A percentile compares a stretch with the other conserved stretches of the same genome.
These are phyloP conservation scores for Pentamera pediparva DNA, from an alignment of 53 echinoderm and acorn worm genomes.

Conservation along the genomic window DNA sequence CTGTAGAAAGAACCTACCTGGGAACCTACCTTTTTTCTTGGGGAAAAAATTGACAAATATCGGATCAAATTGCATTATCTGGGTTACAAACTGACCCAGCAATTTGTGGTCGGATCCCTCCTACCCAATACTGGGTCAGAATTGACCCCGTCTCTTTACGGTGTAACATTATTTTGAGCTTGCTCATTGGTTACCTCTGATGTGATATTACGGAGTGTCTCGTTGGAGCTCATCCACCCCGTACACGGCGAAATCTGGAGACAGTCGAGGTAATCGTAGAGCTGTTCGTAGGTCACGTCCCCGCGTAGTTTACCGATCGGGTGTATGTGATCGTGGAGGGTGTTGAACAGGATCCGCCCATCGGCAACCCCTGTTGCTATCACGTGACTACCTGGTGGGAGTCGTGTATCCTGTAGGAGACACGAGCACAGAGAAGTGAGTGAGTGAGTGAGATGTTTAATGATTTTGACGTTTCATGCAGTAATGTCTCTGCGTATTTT, in stretches of 20 bases:
- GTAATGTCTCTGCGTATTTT: too few relatives aligned
- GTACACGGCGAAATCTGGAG: slow-evolving; percentile 63
- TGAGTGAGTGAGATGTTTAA: too few relatives aligned
- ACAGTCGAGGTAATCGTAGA: slow-evolving; percentile 59
- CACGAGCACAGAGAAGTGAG: neutral
- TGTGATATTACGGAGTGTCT: slow-evolving; percentile 60
- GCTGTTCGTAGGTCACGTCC: slow-evolving; percentile 52
- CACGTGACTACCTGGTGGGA: slow-evolving; percentile 68
- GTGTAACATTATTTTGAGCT: too few relatives aligned
- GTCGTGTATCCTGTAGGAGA: slow-evolving; percentile 43
- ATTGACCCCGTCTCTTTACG: too few relatives aligned
- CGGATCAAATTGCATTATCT: too few relatives aligned
- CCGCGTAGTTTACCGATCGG: slow-evolving; percentile 52
- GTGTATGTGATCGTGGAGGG: slow-evolving; percentile 48
- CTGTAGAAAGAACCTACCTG: too few relatives aligned
- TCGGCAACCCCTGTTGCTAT: slow-evolving; percentile 56
- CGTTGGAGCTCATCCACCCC: slow-evolving; percentile 72
- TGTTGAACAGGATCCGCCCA: slow-evolving; percentile 61
- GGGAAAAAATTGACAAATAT: too few relatives aligned
- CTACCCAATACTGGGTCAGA: too few relatives aligned
- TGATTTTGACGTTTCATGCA: too few relatives aligned
- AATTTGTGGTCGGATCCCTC: too few relatives aligned
- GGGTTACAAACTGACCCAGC: too few relatives aligned
- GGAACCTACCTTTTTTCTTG: too few relatives aligned
- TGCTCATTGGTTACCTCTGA: slow-evolving; percentile 62